Conservation (phyloP, 2,113 vertebrate genomes). For the Nesogale talazaci region DNA sequence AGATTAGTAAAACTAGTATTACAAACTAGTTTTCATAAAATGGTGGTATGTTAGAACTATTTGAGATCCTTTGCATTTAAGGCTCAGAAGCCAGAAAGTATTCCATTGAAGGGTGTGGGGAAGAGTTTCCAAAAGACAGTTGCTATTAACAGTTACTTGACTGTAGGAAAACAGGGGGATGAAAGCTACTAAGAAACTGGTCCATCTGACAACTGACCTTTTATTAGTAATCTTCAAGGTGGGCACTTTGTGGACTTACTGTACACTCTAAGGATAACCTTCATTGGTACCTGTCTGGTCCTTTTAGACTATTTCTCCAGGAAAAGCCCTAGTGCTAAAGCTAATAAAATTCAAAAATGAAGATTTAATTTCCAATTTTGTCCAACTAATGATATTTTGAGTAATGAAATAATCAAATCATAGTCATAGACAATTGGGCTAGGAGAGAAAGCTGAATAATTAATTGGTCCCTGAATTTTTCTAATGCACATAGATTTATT, state of each 20-base stretch:
- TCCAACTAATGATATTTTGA: conserved; percentile 31
- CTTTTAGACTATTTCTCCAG: not conserved
- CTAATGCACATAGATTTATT: not conserved
- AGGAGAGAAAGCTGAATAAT: conserved; percentile 5
- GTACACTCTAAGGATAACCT: not conserved
- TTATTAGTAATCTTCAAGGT: not conserved
- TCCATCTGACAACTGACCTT: not conserved
- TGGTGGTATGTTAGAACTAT: not conserved
- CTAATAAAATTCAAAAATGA: conserved; percentile 12
- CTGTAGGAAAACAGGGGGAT: too few species aligned
- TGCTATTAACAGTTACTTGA: not conserved
- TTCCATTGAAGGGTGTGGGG: not conserved
- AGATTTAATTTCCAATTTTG: not conserved
- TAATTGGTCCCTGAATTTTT: not conserved
- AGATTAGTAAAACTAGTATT: not conserved
- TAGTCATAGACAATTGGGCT: not conserved
- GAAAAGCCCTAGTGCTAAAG: not conserved
- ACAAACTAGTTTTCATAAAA: conserved; percentile 30
- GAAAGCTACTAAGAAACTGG: not conserved
- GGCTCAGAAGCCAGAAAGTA: not conserved
- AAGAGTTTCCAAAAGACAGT: not conserved
- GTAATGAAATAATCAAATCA: not conserved
- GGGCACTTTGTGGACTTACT: not conserved
- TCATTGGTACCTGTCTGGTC: not conserved
- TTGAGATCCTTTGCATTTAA: not conserved